A percentile compares a stretch with the other conserved stretches of the same genome.
Evolutionary conservation across 2,113 vertebrate genomes (phyloP).

Genomic region (Leucosticte australis): DNA sequence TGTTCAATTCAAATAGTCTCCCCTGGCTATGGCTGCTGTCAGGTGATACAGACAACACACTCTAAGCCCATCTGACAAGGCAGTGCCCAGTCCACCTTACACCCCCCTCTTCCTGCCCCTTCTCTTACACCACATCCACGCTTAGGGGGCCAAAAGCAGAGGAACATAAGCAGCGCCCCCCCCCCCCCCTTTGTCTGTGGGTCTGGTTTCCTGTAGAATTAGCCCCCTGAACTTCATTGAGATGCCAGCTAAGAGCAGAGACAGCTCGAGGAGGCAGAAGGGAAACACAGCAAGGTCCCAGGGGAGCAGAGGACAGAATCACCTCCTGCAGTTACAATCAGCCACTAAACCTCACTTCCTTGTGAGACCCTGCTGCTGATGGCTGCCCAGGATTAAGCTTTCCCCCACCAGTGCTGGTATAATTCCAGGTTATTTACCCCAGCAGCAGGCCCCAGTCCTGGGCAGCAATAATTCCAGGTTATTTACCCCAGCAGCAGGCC

Average conservation of each 20-base stretch:
- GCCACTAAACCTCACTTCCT: not conserved
- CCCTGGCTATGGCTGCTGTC: not conserved
- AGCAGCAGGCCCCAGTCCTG: too few relatives aligned
- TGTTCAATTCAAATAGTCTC: not conserved
- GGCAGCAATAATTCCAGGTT: not conserved
- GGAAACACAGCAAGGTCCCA: not conserved
- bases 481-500: not conserved
- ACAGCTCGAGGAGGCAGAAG: not conserved
- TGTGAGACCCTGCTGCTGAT: not conserved
- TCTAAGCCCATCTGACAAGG: not conserved
- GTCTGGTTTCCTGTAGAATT: not conserved
- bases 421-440: not conserved
- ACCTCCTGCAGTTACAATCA: not conserved
- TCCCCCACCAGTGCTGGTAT: not conserved
- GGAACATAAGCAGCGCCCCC: not conserved
- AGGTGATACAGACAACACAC: accelerated
- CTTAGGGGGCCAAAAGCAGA: not conserved
- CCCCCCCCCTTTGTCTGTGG: accelerated
- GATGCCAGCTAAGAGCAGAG: not conserved
- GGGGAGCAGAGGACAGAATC: not conserved
- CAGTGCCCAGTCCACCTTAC: not conserved
- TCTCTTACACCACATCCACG: not conserved
- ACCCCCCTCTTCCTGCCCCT: not conserved
- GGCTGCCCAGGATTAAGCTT: not conserved
- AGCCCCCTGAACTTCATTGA: not conserved